Base-by-base conservation (phyloP, 2,113 vertebrate species). In the Dipodomys merriami region DNA sequence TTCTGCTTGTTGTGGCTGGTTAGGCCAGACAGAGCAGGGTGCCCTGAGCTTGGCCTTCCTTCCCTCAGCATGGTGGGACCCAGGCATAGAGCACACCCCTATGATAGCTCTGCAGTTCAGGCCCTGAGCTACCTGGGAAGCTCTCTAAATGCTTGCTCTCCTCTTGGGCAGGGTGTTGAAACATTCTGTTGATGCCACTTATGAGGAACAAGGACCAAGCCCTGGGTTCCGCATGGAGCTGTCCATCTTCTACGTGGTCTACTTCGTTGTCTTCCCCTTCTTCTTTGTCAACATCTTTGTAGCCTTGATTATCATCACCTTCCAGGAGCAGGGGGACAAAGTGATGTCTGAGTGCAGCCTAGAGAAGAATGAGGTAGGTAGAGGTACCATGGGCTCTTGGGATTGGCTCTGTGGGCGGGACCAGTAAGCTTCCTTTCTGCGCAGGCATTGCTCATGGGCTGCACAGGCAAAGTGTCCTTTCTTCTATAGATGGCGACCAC, bases 211-310 rank as follows among this genome's bases (percentile, higher is more conserved):
- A 96, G 99, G 99, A 69, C 99, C 99, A 25, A 99, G 98, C 97
- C 99, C 99, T 5, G 99, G 99, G 72, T 99, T 98, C 97, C 97
- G 99, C 93, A 99, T 99, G 98, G 99, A 99, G 97, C 99, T 99
- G 97, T 99, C 99, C 94, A 99, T 99, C 97, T 99, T 99, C 98
- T 99, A 99, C 1, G 99, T 99, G 93, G 99, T 99, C 94, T 99
- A 99, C 97, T 99, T 99, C 94, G 99, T 99, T 79, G 99, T 99
- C 95, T 99, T 99, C 97, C 99, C 99, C 90, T 99, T 99, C 97
- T 99, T 99, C 98, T 99, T 99, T 64, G 99, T 99, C 97, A 99
- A 99, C 98, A 99, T 99, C 98, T 99, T 99, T 13, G 99, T 99
- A 88, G 99, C 99, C 76, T 98, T 99, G 95, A 99, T 99, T 97